Conservation (phyloP, 1,140 invertebrate species). For the Sycobia sp. region DNA sequence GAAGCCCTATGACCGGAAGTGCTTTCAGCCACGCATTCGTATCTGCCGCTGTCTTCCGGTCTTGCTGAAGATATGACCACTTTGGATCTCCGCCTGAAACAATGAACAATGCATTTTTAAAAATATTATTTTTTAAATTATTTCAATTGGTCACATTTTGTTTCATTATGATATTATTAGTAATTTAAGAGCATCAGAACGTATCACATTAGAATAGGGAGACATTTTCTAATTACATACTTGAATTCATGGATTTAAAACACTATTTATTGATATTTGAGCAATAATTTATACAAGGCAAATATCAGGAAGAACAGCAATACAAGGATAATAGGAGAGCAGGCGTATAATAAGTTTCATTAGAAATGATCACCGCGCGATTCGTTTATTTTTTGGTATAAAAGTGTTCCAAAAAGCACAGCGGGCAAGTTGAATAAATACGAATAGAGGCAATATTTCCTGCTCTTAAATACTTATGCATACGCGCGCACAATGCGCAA, state of each 20-base stretch:
- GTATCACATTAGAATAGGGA: too few relatives aligned
- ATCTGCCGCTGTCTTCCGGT: conserved; percentile 72
- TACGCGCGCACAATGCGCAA: not conserved
- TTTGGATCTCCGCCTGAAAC: conserved; percentile 74
- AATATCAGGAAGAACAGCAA: not conserved
- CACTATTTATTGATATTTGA: too few relatives aligned
- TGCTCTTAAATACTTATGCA: not conserved
- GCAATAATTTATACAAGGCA: too few relatives aligned
- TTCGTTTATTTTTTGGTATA: not conserved
- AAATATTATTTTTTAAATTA: not conserved
- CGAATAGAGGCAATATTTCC: conserved; percentile 7
- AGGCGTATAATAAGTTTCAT: not conserved
- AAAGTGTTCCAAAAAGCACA: conserved; percentile 3
- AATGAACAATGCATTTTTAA: conserved; percentile 8
- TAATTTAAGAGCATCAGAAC: too few relatives aligned
- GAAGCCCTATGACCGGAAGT: conserved; percentile 65
- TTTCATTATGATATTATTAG: too few relatives aligned
- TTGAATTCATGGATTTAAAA: too few relatives aligned
- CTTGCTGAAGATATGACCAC: conserved; percentile 74
- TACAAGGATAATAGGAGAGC: not conserved
- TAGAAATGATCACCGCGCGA: conserved; percentile 9
- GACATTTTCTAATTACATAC: too few relatives aligned
- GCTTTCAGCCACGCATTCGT: conserved; percentile 74
- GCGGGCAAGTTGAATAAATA: conserved; percentile 1
- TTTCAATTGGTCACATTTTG: not conserved